Percentiles rank a stretch among this genome's conserved stretches.
phyloP scores from a whole-genome alignment of 2,113 vertebrate genomes.

The Lycaon pictus region DNA sequence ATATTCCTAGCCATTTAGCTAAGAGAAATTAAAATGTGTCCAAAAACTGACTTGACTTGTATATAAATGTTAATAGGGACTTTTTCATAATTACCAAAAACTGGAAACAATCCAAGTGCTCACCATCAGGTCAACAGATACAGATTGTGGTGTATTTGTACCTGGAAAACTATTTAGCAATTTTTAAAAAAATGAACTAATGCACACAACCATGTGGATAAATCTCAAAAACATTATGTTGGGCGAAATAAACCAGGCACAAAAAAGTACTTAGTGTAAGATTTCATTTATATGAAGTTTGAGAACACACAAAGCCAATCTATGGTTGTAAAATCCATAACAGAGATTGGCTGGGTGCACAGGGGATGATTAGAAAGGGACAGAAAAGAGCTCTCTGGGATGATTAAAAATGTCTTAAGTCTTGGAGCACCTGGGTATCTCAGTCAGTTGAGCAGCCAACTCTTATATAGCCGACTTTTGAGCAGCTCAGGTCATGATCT shows the following conservation, averaged over 20 bases:
- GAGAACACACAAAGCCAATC: background rate
- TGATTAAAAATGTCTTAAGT: background rate
- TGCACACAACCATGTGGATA: background rate
- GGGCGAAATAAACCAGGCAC: background rate
- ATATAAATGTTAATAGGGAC: background rate
- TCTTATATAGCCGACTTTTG: background rate
- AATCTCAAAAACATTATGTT: background rate
- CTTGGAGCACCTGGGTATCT: background rate
- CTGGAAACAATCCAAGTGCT: background rate
- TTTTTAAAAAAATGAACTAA: background rate
- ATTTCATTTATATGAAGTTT: background rate
- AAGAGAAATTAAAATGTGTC: background rate
- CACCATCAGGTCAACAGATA: background rate
- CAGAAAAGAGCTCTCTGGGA: background rate
- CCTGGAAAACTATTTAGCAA: background rate
- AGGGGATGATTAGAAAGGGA: background rate
- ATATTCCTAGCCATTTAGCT: background rate
- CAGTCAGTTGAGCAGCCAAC: background rate
- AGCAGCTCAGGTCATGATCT: background rate
- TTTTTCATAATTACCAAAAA: slow-evolving; percentile 17
- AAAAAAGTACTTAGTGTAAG: background rate
- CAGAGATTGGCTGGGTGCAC: background rate
- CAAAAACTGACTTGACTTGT: background rate
- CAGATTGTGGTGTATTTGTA: background rate
- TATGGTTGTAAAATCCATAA: background rate